Base-by-base conservation (phyloP, 2,888 invertebrate genomes). In the Stratiomys singularior region DNA sequence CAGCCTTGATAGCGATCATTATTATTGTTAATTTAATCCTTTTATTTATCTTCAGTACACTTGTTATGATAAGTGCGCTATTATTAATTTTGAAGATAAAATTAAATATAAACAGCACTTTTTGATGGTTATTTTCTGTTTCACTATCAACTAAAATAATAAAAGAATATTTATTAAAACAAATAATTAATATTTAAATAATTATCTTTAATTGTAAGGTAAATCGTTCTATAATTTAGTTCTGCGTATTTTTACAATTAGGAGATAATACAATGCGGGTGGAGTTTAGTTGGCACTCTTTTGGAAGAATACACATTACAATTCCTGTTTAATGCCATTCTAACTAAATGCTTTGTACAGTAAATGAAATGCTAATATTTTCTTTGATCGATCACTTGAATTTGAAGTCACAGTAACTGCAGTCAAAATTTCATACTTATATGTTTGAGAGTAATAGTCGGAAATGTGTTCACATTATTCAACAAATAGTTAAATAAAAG, bases 221-320 rank as follows among this genome's bases (percentile, higher is more conserved):
- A 46, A 25, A 67, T 69, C 44, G 13, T 69, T 52, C 18, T 47
- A 47, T 69, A 47, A 69, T 69, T 69, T 69, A 69, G 44, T 47
- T 23, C 21, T 18, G 69, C 25, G 11, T 67, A 21, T 3, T 27
- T 47, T 69, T 69, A 47, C 56, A 21, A 58, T 72, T n/a, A 30
- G 30, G 18, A 30, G 18, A 30, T 66, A 66, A 66, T 66, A 66
- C 66, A 66, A 37, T 66, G 27, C 15, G 69, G 21, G 46, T 47
- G 46, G 46, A 23, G 25, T 46, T 46, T 69, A 25, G 46, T 63
- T 76, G 76, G 76, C 76, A 76, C 76, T 64, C 58, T 63, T n/a
- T 28, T 46, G 76, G 76, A 76, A 76, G 76, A 76, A 76, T 76
- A 76, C 76, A 76, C 64, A 64, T 63, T 74, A 23, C 7, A 74